Conservation (phyloP, 2,888 invertebrate genomes). For the Drosophila paramelanica region DNA sequence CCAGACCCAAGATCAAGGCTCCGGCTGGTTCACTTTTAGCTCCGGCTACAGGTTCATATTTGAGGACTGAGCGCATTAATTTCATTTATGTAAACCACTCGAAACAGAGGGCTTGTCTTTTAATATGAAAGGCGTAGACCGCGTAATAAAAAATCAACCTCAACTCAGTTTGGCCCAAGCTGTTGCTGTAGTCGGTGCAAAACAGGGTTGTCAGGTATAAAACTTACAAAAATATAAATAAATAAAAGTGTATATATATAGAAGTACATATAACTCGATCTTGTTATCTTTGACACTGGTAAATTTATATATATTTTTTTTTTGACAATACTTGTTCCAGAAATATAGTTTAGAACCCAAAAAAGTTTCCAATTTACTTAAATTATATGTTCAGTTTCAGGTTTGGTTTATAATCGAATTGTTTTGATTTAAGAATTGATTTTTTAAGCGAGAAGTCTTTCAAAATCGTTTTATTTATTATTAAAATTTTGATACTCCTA, state of each 20-base stretch:
- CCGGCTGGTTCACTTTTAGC: slow-evolving; percentile 9
- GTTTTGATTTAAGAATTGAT: too few species aligned
- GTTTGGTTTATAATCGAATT: too few species aligned
- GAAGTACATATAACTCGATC: too few species aligned
- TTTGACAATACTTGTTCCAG: too few species aligned
- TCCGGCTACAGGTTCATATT: background rate
- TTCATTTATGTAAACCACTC: slow-evolving; percentile 79
- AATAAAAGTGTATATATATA: background rate
- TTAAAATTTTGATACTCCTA: too few species aligned
- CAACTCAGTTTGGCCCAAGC: slow-evolving; percentile 2
- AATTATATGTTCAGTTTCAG: too few species aligned
- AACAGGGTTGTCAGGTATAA: slow-evolving; percentile 57
- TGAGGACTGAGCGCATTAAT: slow-evolving; percentile 62
- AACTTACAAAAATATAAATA: background rate
- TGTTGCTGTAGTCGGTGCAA: slow-evolving; percentile 25
- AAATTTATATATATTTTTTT: too few species aligned
- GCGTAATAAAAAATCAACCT: slow-evolving; percentile 81
- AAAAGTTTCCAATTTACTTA: too few species aligned
- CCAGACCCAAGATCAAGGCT: slow-evolving; percentile 2
- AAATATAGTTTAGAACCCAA: too few species aligned
- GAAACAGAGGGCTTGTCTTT: slow-evolving; percentile 68
- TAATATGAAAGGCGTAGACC: slow-evolving; percentile 77
- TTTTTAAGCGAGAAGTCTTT: too few species aligned
- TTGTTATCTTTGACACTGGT: too few species aligned
- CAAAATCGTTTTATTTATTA: too few species aligned